Base-by-base conservation (phyloP, 2,797 vertebrate species). In the Valencia hispanica region DNA sequence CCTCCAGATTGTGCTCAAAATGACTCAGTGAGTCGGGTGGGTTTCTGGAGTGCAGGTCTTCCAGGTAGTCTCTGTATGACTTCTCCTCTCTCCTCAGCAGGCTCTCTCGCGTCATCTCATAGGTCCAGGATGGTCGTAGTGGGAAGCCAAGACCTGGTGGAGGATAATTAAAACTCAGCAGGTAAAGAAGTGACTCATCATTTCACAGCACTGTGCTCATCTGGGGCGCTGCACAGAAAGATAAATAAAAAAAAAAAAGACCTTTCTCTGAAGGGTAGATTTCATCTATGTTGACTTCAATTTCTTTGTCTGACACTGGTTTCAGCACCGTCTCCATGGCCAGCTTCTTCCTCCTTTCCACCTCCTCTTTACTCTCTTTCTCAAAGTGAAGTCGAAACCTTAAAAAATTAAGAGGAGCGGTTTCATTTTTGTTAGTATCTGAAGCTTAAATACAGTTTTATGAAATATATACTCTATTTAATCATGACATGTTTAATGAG, bases 1-100 rank as follows among this genome's bases (percentile, higher is more conserved):
- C 98, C 96, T 98, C 98, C 57, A 98, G 90, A 88, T 98, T 99
- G 93, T 98, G 97, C 77, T 98, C 98, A 78, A 98, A 98, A 91
- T 98, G 97, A 82, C 97, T 98, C 65, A 98, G 95, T 30, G 95
- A 92, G 22, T 93, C 95, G 0, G 92, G 93, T 15, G 95, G 91
- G 84, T 97, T 97, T 71, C 94, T 95, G 77, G 96, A 95, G 73
- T 96, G 95, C 77, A 98, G 94, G 82, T 95, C 94, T 55, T 96
- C 95, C 51, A 98, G 90, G 84, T 97, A 97, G 5, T 96, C 94
- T 81, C 93, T 86, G 82, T 96, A 99, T 0, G 96, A 95, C 78
- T 94, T 96, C 80, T 98, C 97, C 87, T 99, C 98, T 87, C 95
- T 96, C 78, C 55, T 93, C 88, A 96, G 87, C 51, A 99, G 91